Conservation (phyloP, 92 coral and sea anemone genomes). For the Pocillopora grandis region DNA sequence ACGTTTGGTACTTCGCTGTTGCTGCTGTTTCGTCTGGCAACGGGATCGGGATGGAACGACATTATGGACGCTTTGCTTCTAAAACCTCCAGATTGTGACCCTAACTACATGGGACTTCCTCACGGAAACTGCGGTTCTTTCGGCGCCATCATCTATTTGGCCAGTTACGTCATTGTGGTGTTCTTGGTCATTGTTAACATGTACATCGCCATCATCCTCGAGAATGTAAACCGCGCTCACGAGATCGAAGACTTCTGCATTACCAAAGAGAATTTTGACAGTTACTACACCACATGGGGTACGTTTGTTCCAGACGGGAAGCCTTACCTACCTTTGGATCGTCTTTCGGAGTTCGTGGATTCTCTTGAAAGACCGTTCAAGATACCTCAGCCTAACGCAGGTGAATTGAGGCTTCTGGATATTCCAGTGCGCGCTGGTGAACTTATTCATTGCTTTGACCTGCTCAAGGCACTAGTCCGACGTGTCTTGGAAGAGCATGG, state of each 20-base stretch:
- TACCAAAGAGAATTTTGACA: conserved; percentile 82
- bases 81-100: conserved; percentile 86
- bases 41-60: conserved; percentile 96
- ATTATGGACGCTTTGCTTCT: conserved; percentile 75
- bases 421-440: conserved; percentile 90
- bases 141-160: conserved; percentile 70
- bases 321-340: conserved; percentile 77
- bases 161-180: conserved; percentile 76
- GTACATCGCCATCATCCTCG: conserved; percentile 93
- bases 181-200: conserved; percentile 89
- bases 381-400: conserved; percentile 68
- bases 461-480: conserved; percentile 83
- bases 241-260: conserved; percentile 88
- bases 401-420: conserved; percentile 61
- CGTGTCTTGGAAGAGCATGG: conserved; percentile 81
- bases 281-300: conserved; percentile 88
- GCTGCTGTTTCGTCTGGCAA: conserved; percentile 83
- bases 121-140: conserved; percentile 89
- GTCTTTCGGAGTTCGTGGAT: conserved; percentile 77
- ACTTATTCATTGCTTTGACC: conserved; percentile 89
- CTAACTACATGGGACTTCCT: conserved; percentile 58
- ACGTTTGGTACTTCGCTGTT: conserved; percentile 83
- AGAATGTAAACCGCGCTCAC: conserved; percentile 91
- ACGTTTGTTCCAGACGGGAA: conserved; percentile 84
- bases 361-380: conserved; percentile 83